phyloP scores from a whole-genome alignment of 2,113 vertebrate species.

The Oryzias celebensis region DNA sequence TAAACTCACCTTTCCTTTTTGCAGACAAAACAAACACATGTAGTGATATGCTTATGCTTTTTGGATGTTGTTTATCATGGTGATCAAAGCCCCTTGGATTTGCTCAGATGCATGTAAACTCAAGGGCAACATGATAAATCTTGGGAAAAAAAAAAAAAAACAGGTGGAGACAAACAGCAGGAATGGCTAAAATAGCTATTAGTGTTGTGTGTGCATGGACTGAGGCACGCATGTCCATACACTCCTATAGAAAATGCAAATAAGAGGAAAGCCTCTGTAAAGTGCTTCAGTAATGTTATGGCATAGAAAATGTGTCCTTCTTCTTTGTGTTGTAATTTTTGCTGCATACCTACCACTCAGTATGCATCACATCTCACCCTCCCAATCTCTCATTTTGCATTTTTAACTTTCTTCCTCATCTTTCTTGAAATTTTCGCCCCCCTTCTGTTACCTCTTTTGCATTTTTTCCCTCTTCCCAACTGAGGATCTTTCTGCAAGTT shows the following conservation, averaged over 20 bases:
- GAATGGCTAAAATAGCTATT: constrained; percentile 12
- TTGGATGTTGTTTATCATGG: constrained; percentile 51
- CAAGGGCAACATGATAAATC: constrained; percentile 38
- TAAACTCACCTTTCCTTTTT: constrained; percentile 31
- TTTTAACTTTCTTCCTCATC: constrained; percentile 11
- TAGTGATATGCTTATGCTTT: constrained; percentile 46
- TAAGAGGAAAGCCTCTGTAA: constrained; percentile 39
- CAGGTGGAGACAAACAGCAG: constrained; percentile 36
- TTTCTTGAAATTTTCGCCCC: constrained; percentile 4
- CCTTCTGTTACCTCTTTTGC: constrained; percentile 11
- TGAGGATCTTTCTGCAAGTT: background rate
- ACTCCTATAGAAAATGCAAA: constrained; percentile 47
- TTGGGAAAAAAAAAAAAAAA: background rate
- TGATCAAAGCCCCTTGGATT: constrained; percentile 58
- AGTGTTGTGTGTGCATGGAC: background rate
- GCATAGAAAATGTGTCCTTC: constrained; percentile 52
- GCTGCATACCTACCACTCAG: constrained; percentile 55
- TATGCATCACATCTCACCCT: constrained; percentile 53
- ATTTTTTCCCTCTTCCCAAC: background rate
- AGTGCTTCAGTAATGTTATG: constrained; percentile 10
- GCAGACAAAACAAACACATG: constrained; percentile 34
- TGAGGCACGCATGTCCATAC: constrained; percentile 15
- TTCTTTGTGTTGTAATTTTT: constrained; percentile 39
- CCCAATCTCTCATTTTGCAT: constrained; percentile 47
- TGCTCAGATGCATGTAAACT: constrained; percentile 20